Base-by-base conservation (phyloP, 1,140 invertebrate species). In the Apis cerana region DNA sequence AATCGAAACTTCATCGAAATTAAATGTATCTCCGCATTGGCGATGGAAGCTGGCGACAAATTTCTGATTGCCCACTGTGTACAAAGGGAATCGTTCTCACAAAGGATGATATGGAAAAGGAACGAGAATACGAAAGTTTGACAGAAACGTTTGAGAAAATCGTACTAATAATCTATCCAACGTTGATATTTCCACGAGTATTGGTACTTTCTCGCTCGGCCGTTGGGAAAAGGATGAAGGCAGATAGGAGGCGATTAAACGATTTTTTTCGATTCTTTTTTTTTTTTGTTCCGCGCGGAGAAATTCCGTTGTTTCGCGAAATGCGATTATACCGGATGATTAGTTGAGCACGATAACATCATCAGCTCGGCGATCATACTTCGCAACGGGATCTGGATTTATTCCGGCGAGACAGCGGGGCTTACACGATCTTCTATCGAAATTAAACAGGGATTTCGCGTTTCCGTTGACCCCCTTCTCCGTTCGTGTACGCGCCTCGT, bases 361-460 rank as follows among this genome's bases (percentile, higher is more conserved):
- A 76, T 82, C 80, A 69, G 70, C 71, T 50, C 59, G 65, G 33
- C 69, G 72, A 85, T 86, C 65, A 61, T 78, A 86, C 81, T 87
- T 87, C 82, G 85, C 69, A 83, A 75, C 71, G n/a, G 75, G 82
- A 86, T 83, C 75, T 74, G 84, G 85, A 87, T 87, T 87, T 87
- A 87, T 86, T 80, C 59, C 75, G 76, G 72, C 65, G 76, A 86
- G 85, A 87, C 85, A 83, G 75, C 70, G 33, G 75, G 65, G 85
- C 75, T 80, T 86, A 86, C 80, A 82, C 85, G 85, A 70, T 80
- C 80, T 86, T 82, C 75, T 78, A 61, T 86, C 71, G 85, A 87
- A 86, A 87, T 87, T 83, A 87, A 86, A 87, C 85, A 81, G 74
- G 71, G 85, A 85, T 85, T 85, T 85, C 84, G 70, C 84, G 75